Percentiles rank a stretch among this genome's conserved stretches.
Evolutionary conservation across 2,888 invertebrate genomes (phyloP).

Genomic region (Carpatolechia fugitivella): DNA sequence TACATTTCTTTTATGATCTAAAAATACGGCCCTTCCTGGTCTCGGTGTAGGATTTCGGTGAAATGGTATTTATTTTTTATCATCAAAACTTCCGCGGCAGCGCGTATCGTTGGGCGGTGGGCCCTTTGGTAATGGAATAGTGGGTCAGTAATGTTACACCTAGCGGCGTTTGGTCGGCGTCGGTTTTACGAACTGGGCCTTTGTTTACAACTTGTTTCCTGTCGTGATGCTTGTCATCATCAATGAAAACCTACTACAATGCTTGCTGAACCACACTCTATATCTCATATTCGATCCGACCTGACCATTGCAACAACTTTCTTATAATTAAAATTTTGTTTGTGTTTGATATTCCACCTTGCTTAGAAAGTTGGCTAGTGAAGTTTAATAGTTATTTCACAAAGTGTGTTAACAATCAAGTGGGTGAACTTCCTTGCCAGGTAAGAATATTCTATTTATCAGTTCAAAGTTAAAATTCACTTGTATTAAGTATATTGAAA

Average conservation of each 20-base stretch:
- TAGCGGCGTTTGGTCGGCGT: conserved; percentile 35
- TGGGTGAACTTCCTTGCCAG: neutral
- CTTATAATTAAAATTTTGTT: neutral
- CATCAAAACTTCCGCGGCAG: conserved; percentile 39
- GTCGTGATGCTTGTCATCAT: conserved; percentile 59
- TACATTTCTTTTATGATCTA: conserved; percentile 59
- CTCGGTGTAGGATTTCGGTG: conserved; percentile 52
- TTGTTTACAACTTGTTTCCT: conserved; percentile 74
- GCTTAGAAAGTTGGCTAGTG: neutral
- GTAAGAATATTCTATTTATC: neutral
- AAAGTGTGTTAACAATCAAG: neutral
- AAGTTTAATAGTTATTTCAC: neutral
- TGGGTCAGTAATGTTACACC: conserved; percentile 38
- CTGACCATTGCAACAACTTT: neutral
- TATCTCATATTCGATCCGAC: neutral
- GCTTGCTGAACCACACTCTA: conserved; percentile 27
- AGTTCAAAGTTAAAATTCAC: neutral
- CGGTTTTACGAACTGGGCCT: conserved; percentile 52
- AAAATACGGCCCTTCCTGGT: conserved; percentile 59
- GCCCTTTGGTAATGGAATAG: conserved; percentile 34
- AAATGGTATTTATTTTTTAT: conserved; percentile 46
- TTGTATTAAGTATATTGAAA: no score
- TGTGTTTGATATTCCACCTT: neutral
- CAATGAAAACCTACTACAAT: conserved; percentile 47
- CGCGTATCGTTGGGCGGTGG: conserved; percentile 34